phyloP scores from a whole-genome alignment of 2,113 vertebrate species.

The Phodopus roborovskii region DNA sequence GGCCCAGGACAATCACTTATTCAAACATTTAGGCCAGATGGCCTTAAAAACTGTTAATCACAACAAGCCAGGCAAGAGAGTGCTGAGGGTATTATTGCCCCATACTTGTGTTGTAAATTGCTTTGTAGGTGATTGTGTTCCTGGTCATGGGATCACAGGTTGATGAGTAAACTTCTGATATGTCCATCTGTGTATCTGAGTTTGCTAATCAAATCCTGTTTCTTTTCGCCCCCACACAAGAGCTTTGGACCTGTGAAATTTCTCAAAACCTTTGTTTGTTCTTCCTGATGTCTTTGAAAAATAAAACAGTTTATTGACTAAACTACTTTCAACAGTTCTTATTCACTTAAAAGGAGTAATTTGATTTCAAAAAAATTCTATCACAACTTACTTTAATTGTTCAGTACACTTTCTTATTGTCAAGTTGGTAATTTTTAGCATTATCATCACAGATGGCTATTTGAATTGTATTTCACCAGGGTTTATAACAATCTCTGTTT shows the following conservation, averaged over 20 bases:
- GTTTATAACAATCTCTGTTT: not conserved
- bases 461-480: not conserved
- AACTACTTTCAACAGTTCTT: not conserved
- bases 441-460: not conserved
- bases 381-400: not conserved
- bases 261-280: not conserved
- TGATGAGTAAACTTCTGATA: not conserved
- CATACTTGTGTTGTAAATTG: no score
- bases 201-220: not conserved
- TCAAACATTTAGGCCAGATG: not conserved
- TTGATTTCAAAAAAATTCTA: conserved; percentile 16
- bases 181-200: not conserved
- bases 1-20: not conserved
- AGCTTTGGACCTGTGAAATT: not conserved
- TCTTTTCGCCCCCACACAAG: no score
- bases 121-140: not conserved
- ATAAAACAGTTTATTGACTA: not conserved
- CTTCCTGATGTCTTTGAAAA: not conserved
- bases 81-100: rapidly evolving
- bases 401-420: not conserved
- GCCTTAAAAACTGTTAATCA: not conserved
- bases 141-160: not conserved
- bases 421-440: not conserved
- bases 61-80: not conserved
- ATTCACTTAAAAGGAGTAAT: not conserved